Percentiles rank a stretch among this genome's conserved stretches.
Conservation (phyloP, 1,140 invertebrate genomes). For the Drosophila teissieri region DNA sequence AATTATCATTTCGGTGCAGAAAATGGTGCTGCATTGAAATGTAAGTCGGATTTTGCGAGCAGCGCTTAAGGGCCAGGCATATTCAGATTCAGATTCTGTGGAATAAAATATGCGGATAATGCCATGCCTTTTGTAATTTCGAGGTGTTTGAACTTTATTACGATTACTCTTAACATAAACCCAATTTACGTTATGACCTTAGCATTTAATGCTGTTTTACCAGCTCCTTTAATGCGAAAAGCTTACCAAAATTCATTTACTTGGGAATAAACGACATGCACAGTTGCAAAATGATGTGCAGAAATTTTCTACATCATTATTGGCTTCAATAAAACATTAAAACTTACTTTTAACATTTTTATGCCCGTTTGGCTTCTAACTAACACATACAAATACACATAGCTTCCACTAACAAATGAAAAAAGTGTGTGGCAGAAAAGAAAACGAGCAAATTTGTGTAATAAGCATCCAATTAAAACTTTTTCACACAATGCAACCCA, state of each 20-base stretch:
- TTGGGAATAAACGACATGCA: neutral
- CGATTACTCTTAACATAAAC: neutral
- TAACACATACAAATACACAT: slow-evolving; percentile 27
- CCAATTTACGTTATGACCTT: no score
- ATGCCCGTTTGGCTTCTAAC: slow-evolving; percentile 20
- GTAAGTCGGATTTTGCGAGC: slow-evolving; percentile 4
- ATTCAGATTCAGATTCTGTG: neutral
- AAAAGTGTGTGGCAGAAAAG: slow-evolving; percentile 22
- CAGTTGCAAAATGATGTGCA: neutral
- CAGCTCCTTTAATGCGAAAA: no score
- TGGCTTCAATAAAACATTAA: slow-evolving; percentile 21
- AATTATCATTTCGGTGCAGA: slow-evolving; percentile 25
- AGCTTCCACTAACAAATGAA: slow-evolving; percentile 4
- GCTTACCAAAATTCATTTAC: no score
- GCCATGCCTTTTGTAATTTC: no score
- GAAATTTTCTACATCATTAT: slow-evolving; percentile 3
- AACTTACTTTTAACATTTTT: slow-evolving; percentile 23
- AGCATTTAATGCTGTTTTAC: no score
- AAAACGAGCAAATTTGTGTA: slow-evolving; percentile 69
- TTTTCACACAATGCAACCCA: slow-evolving; percentile 71
- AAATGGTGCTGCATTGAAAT: slow-evolving; percentile 3
- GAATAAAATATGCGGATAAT: neutral
- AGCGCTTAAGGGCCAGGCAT: neutral
- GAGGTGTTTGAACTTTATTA: no score
- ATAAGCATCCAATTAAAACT: slow-evolving; percentile 80